Conservation (phyloP, 2,113 vertebrate genomes). For the Microtus pennsylvanicus region DNA sequence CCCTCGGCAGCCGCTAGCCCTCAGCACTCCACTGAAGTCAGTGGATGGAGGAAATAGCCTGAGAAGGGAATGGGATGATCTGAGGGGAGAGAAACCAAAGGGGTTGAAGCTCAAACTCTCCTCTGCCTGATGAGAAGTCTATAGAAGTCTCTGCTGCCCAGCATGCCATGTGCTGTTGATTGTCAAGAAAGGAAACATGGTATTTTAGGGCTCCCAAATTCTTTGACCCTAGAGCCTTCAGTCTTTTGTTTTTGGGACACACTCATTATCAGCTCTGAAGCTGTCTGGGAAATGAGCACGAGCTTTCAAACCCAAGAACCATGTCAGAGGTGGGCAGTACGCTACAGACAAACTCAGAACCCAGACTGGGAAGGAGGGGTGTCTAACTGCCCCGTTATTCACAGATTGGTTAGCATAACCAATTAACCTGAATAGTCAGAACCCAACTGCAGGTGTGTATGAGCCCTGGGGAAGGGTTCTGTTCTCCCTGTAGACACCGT, state of each 20-base stretch:
- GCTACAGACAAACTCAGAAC: neutral
- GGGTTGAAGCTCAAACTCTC: neutral
- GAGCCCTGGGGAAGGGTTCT: neutral
- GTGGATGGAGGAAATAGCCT: neutral
- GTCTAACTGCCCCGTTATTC: fast-evolving
- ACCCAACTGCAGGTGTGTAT: neutral
- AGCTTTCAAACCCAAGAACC: neutral
- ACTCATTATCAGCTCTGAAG: neutral
- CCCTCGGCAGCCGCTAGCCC: too few relatives aligned
- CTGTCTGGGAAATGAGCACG: neutral
- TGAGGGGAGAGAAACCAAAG: neutral
- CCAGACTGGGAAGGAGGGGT: neutral
- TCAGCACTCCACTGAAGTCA: too few relatives aligned
- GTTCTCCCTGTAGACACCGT: neutral
- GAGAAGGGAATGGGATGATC: fast-evolving
- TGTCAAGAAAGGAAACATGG: neutral
- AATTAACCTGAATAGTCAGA: too few relatives aligned
- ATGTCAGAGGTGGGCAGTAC: neutral
- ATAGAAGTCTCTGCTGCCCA: neutral
- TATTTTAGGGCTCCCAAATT: neutral
- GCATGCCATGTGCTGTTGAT: fast-evolving
- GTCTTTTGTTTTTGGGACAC: neutral
- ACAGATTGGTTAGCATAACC: neutral
- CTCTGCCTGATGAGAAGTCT: neutral
- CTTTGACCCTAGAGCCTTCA: neutral